These are phyloP conservation scores for Cheirogaleus major DNA, from an alignment of 2,797 vertebrate species.

Conservation along the genomic window DNA sequence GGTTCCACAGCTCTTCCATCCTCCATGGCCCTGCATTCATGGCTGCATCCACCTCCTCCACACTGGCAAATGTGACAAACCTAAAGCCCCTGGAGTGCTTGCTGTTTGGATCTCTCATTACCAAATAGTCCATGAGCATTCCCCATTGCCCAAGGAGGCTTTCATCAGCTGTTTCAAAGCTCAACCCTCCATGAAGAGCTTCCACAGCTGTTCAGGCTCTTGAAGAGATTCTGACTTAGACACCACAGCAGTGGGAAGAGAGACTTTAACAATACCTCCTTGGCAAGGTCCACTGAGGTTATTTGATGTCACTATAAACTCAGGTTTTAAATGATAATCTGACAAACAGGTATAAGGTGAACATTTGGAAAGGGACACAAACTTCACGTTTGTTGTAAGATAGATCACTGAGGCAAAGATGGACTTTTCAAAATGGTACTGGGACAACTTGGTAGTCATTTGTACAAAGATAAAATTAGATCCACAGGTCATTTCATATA, in stretches of 20 bases:
- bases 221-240: background rate
- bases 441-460: background rate
- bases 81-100: too few species aligned
- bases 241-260: background rate
- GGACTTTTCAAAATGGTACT: background rate
- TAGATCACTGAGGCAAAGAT: background rate
- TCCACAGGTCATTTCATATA: background rate
- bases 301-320: background rate
- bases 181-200: background rate
- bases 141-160: background rate
- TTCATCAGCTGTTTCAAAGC: background rate
- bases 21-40: background rate
- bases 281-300: background rate
- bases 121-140: too few species aligned
- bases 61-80: too few species aligned
- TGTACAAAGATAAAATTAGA: background rate
- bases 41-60: background rate
- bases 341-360: background rate
- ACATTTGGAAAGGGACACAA: background rate
- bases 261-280: background rate
- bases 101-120: too few species aligned
- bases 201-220: background rate
- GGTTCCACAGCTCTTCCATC: background rate
- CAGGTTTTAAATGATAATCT: background rate
- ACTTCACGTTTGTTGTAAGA: background rate